Conservation (phyloP, 2,113 vertebrate genomes). For the Mormyrus lacerda region DNA sequence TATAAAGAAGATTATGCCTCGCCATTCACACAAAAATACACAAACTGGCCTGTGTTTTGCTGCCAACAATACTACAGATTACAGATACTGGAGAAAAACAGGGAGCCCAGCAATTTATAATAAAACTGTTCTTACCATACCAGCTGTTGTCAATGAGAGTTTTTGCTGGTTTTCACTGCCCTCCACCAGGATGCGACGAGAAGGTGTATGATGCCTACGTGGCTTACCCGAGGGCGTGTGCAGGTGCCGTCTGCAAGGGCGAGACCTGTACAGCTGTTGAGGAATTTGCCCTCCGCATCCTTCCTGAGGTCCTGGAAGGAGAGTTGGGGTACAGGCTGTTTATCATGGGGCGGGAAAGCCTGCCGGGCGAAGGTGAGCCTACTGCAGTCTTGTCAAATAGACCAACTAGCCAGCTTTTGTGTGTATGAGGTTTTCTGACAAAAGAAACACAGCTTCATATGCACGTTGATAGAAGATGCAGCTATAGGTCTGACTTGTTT, state of each 20-base stretch:
- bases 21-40: neutral
- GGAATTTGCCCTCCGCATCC: constrained; percentile 57
- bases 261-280: constrained; percentile 52
- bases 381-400: neutral
- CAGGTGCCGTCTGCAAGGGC: constrained; percentile 22
- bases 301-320: constrained; percentile 78
- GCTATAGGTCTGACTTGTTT: neutral
- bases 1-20: neutral
- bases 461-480: neutral
- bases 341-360: constrained; percentile 74
- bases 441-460: neutral
- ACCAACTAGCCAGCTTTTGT: neutral
- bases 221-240: constrained; percentile 63
- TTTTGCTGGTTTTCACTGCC: neutral
- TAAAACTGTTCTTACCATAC: neutral
- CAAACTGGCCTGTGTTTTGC: neutral
- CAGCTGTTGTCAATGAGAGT: neutral
- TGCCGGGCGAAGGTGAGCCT: constrained; percentile 71
- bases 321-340: constrained; percentile 79
- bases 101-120: neutral
- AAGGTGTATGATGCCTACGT: constrained; percentile 87
- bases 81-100: neutral
- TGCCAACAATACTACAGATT: neutral
- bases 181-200: constrained; percentile 68
- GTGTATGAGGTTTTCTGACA: neutral